These are phyloP conservation scores for Babyrousa celebensis DNA, from an alignment of 2,797 vertebrate species.

Conservation along the genomic window DNA sequence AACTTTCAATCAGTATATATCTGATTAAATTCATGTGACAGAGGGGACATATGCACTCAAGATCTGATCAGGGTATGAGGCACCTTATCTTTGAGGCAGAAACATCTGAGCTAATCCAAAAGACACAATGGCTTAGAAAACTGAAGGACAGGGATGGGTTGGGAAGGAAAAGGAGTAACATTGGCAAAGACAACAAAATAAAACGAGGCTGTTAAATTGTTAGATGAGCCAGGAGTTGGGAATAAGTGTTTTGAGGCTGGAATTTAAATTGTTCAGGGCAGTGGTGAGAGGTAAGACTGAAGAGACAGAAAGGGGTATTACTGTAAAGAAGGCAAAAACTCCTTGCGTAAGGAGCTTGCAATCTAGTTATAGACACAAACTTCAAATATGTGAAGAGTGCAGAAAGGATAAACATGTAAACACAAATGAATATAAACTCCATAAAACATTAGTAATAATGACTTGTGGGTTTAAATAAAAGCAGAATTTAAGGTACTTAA, in stretches of 20 bases:
- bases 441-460: neutral
- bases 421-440: neutral
- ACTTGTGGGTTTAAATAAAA: neutral
- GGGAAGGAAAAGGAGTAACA: neutral
- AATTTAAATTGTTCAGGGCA: neutral
- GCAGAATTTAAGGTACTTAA: neutral
- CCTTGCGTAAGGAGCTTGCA: neutral
- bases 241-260: neutral
- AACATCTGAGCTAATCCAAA: neutral
- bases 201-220: neutral
- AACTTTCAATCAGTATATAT: neutral
- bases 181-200: neutral
- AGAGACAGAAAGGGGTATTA: neutral
- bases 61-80: neutral
- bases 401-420: conserved; percentile 2
- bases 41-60: neutral
- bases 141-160: neutral
- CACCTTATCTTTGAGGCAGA: neutral
- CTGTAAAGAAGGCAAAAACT: neutral
- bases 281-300: neutral
- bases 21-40: neutral
- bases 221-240: neutral
- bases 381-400: neutral
- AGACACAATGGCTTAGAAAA: neutral
- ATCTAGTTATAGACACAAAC: neutral